Conservation (phyloP, 2,113 vertebrate species). For the Puntigrus tetrazona region DNA sequence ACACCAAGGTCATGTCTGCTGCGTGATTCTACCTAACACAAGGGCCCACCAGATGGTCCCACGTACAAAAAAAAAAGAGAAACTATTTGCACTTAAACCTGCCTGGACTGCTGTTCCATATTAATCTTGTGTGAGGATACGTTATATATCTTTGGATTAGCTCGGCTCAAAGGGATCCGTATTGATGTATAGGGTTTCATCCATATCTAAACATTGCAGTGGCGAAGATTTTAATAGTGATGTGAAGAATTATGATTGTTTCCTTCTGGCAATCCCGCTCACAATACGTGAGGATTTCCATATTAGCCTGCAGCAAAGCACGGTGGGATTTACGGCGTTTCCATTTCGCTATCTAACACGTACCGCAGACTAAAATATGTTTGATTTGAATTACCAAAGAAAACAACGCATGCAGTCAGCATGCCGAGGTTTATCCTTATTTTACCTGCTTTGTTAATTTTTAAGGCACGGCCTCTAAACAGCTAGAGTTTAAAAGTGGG, state of each 20-base stretch:
- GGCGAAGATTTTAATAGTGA: neutral
- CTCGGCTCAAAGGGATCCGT: constrained; percentile 1
- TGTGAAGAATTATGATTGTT: constrained; percentile 29
- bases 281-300: constrained; percentile 24
- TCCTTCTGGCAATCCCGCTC: neutral
- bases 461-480: neutral
- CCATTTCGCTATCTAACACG: neutral
- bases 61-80: constrained; percentile 9
- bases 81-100: constrained; percentile 10
- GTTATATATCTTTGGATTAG: constrained; percentile 11
- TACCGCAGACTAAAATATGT: constrained; percentile 11
- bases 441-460: constrained; percentile 5
- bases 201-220: constrained; percentile 27
- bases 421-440: neutral
- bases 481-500: constrained; percentile 1
- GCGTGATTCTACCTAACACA: constrained; percentile 43
- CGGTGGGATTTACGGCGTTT: neutral
- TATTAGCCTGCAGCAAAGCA: constrained; percentile 7
- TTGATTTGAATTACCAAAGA: constrained; percentile 22
- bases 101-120: constrained; percentile 22
- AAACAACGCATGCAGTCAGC: constrained; percentile 6
- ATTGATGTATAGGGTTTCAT: constrained; percentile 7
- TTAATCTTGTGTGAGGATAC: constrained; percentile 36
- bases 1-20: constrained; percentile 58
- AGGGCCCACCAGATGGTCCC: constrained; percentile 55